Evolutionary conservation across 2,797 vertebrate species (phyloP).

Genomic region (Xyrichtys novacula): DNA sequence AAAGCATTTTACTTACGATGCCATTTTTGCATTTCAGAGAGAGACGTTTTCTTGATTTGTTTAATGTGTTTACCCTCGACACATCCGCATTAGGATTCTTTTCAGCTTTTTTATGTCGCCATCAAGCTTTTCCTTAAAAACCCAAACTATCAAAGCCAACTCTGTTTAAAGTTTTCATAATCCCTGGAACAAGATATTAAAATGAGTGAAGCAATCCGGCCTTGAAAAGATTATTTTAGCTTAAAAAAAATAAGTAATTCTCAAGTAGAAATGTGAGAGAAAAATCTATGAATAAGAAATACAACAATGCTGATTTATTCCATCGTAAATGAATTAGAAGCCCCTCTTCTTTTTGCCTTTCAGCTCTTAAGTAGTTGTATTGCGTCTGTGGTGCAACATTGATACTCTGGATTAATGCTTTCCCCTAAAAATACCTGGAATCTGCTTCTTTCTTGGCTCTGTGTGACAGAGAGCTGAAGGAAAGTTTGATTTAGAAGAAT

Average conservation of each 20-base stretch:
- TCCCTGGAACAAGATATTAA: background rate
- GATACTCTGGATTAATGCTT: constrained; percentile 1
- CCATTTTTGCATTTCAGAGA: background rate
- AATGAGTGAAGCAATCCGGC: constrained; percentile 14
- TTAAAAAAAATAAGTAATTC: background rate
- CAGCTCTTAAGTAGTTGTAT: constrained; percentile 1
- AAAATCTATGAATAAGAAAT: background rate
- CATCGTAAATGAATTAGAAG: constrained; percentile 22
- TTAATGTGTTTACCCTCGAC: background rate
- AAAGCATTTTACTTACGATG: background rate
- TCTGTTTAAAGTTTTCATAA: constrained; percentile 15
- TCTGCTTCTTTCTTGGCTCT: background rate
- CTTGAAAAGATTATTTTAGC: constrained; percentile 6
- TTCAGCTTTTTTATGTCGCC: background rate
- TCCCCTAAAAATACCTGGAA: background rate
- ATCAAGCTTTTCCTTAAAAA: background rate
- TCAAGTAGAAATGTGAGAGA: background rate
- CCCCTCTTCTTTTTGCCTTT: background rate
- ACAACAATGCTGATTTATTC: constrained; percentile 18
- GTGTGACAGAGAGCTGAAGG: background rate
- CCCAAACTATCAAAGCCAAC: background rate
- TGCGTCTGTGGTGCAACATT: constrained; percentile 6
- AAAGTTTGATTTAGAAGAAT: constrained; percentile 1
- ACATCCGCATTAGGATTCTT: background rate
- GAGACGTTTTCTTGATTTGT: background rate